Base-by-base conservation (phyloP, 2,113 vertebrate species). In the Xiphophorus hellerii region DNA sequence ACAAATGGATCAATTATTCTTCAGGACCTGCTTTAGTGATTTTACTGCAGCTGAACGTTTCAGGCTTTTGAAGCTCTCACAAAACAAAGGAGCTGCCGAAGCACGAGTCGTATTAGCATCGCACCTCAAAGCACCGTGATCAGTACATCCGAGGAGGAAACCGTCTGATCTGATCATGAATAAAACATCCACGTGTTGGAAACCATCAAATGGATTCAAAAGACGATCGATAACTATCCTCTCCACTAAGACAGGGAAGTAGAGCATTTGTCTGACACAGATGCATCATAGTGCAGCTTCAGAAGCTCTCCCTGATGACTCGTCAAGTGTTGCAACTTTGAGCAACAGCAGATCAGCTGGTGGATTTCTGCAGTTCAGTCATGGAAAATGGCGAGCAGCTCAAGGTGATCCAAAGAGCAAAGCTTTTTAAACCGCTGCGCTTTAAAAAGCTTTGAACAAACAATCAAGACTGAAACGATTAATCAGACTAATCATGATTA, bases 41-140 rank as follows among this genome's bases (percentile, higher is more conserved):
- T 86, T 83, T 58, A 81, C 74, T 64, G 54, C 73, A 78, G n/a
- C 22, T 58, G 51, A 58, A n/a, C 10, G 25, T n/a, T 87, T 80
- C 1, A 1, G 58, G 69, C 77, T 80, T 92, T 88, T 91, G 90
- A 90, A 83, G 86, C 75, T 72, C 72, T n/a, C 0, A 78, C 61
- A 33, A 81, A 84, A 76, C 64, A 74, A 83, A 68, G 54, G 71
- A 25, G 30, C 65, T 31, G 74, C 33, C 0, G 11, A 31, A n/a
- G 72, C 81, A 66, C 37, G 28, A 62, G 76, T 60, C 42, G 5
- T 35, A 75, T 63, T 20, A 66, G 61, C 66, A 63, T 71, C 73
- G 48, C 69, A 30, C 62, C 72, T 74, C 74, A 60, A 29, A 65
- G 76, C 74, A 15, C 39, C 44, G 22, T 27, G 7, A 64, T 64